These are phyloP conservation scores for Linhomoeus sp. DNA, from an alignment of 2,888 invertebrate genomes.

Conservation along the genomic window DNA sequence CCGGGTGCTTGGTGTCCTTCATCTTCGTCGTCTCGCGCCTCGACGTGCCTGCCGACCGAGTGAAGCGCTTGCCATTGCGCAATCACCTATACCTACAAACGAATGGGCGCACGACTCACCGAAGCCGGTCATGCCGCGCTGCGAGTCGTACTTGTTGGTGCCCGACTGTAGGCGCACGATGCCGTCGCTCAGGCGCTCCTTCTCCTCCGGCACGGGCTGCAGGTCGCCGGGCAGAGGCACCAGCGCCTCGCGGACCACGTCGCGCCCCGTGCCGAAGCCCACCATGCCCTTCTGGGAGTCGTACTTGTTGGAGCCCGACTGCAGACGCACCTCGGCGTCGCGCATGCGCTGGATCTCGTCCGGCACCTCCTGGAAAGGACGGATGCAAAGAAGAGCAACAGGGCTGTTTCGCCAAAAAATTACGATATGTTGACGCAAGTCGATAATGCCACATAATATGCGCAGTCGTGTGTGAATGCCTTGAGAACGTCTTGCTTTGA, in stretches of 20 bases:
- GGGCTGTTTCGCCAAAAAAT: too few species aligned
- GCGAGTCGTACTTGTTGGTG: slow-evolving; percentile 13
- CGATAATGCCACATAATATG: not conserved
- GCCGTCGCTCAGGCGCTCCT: slow-evolving; percentile 10
- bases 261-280: slow-evolving; percentile 26
- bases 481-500: not conserved
- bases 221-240: not conserved
- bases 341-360: slow-evolving; percentile 27
- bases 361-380: slow-evolving; percentile 21
- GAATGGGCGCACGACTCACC: slow-evolving; percentile 8
- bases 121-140: slow-evolving; percentile 22
- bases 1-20: slow-evolving; percentile 26
- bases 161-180: slow-evolving; percentile 24
- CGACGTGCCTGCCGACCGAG: slow-evolving; percentile 10
- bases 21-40: slow-evolving; percentile 28
- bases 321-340: slow-evolving; percentile 27
- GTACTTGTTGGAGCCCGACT: slow-evolving; percentile 19
- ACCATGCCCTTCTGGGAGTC: slow-evolving; percentile 15
- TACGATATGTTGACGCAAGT: not conserved
- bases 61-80: not conserved
- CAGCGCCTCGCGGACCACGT: slow-evolving; percentile 21
- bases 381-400: too few species aligned
- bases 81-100: not conserved
- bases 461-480: not conserved
- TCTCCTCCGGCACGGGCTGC: slow-evolving; percentile 5